A percentile compares a stretch with the other conserved stretches of the same genome.
phyloP scores from a whole-genome alignment of 2,113 vertebrate species.

The Rhinichthys klamathensis region DNA sequence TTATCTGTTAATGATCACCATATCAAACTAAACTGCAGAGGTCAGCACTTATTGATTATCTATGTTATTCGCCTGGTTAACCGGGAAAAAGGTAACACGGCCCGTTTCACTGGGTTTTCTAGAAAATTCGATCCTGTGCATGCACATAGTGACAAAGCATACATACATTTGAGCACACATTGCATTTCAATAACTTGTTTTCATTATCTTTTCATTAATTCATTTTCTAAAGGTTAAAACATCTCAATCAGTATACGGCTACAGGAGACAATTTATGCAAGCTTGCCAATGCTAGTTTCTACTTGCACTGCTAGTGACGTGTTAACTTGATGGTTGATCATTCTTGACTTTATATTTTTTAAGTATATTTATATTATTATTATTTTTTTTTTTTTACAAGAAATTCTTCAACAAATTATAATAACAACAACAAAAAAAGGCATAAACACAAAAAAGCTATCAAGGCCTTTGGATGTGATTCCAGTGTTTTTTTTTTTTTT shows the following conservation, averaged over 20 bases:
- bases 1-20: too few species aligned
- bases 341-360: background rate
- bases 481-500: too few species aligned
- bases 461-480: too few species aligned
- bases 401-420: background rate
- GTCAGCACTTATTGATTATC: slow-evolving; percentile 15
- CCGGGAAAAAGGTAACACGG: background rate
- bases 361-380: too few species aligned
- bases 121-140: slow-evolving; percentile 6
- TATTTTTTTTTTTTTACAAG: background rate
- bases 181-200: background rate
- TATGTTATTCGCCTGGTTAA: background rate
- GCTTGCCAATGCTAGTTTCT: background rate
- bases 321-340: background rate
- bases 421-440: background rate
- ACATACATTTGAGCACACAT: background rate
- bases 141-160: background rate
- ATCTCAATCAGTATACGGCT: background rate
- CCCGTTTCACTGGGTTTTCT: background rate
- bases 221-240: background rate
- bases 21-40: slow-evolving; percentile 28
- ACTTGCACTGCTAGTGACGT: background rate
- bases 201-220: background rate
- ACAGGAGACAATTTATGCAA: background rate
- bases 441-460: background rate